Evolutionary conservation across 2,888 invertebrate genomes (phyloP).

Genomic region (Amiota mariae): DNA sequence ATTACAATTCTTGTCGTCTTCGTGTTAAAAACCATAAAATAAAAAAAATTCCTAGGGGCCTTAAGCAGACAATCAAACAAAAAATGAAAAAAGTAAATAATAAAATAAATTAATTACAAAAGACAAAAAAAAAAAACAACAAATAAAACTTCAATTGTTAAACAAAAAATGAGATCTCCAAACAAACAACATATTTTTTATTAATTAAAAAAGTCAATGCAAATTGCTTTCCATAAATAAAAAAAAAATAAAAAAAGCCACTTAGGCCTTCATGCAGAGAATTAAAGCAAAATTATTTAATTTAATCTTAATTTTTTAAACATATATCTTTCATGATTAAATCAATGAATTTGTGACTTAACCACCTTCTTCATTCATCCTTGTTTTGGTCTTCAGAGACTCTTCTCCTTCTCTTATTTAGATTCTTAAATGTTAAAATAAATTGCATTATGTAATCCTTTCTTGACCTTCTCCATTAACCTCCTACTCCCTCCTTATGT

Average conservation of each 20-base stretch:
- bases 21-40: conserved; percentile 19
- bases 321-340: not conserved
- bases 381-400: too few species aligned
- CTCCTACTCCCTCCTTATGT: not conserved
- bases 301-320: too few species aligned
- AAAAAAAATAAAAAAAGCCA: conserved; percentile 40
- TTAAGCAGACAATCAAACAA: conserved; percentile 46
- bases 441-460: too few species aligned
- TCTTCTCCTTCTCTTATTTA: too few species aligned
- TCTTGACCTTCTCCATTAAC: too few species aligned
- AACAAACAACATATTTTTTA: too few species aligned
- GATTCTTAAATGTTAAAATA: too few species aligned
- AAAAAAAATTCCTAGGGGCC: conserved; percentile 33
- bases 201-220: conserved; percentile 30
- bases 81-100: conserved; percentile 35
- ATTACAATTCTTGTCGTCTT: conserved; percentile 41
- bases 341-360: not conserved
- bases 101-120: too few species aligned
- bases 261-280: not conserved
- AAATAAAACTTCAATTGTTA: conserved; percentile 36
- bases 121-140: conserved; percentile 40
- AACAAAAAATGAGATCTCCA: conserved; percentile 54
- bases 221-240: conserved; percentile 7
- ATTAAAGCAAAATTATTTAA: not conserved
- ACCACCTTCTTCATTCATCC: too few species aligned